phyloP scores from a whole-genome alignment of 2,888 invertebrate genomes.

The Glyphotaelius pellucidus region DNA sequence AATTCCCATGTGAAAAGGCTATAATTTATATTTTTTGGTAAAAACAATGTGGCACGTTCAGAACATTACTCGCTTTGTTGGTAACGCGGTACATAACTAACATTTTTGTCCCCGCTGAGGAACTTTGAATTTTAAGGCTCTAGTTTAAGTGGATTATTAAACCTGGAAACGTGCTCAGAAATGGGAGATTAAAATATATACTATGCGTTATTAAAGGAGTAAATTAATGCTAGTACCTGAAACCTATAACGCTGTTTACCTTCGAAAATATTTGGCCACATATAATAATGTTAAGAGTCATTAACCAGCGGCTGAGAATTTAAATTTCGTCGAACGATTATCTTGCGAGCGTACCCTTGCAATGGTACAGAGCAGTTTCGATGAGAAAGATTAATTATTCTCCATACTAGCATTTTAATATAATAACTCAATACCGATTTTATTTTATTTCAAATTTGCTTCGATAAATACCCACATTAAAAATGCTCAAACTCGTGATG shows the following conservation, averaged over 20 bases:
- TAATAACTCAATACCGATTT: too few relatives aligned
- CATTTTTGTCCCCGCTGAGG: conserved; percentile 11
- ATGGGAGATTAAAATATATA: background rate
- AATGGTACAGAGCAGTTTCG: too few relatives aligned
- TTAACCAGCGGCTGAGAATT: too few relatives aligned
- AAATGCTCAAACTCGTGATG: too few relatives aligned
- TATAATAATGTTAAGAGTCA: background rate
- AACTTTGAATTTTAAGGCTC: conserved; percentile 5
- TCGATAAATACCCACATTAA: too few relatives aligned
- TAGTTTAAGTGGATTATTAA: conserved; percentile 9
- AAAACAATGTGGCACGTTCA: conserved; percentile 33
- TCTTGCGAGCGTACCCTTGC: too few relatives aligned
- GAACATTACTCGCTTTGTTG: conserved; percentile 31
- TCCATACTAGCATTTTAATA: too few relatives aligned
- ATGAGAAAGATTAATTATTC: too few relatives aligned
- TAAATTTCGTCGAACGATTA: too few relatives aligned
- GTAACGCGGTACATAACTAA: conserved; percentile 4
- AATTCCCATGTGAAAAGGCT: conserved; percentile 19
- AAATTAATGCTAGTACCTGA: background rate
- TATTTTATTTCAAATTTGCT: too few relatives aligned
- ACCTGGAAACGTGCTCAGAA: background rate
- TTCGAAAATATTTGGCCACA: background rate
- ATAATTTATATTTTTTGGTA: conserved; percentile 10
- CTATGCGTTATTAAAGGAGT: background rate
- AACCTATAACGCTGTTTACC: background rate